Percentiles rank a stretch among this genome's conserved stretches.
phyloP scores from a whole-genome alignment of 2,888 invertebrate species.

The Eupithecia abbreviata region DNA sequence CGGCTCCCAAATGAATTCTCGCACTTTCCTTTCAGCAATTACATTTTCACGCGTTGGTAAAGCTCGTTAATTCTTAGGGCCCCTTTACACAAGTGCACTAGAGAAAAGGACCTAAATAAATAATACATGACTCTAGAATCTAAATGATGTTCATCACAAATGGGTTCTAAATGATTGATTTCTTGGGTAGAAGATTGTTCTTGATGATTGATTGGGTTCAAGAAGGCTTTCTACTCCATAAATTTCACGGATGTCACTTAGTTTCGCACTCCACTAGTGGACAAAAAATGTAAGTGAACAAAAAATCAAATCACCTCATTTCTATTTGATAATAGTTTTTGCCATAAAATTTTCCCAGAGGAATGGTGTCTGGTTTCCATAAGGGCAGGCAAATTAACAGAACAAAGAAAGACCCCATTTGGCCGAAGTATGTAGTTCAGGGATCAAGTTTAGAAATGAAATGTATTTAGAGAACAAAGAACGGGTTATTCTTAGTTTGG shows the following conservation, averaged over 20 bases:
- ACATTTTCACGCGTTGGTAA: neutral
- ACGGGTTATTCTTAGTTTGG: neutral
- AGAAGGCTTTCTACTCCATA: too few relatives aligned
- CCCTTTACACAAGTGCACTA: neutral
- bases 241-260: too few relatives aligned
- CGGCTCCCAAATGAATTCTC: neutral
- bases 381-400: neutral
- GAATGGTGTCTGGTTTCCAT: neutral
- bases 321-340: too few relatives aligned
- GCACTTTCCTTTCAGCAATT: neutral
- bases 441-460: neutral
- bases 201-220: too few relatives aligned
- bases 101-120: neutral
- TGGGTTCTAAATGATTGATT: too few relatives aligned
- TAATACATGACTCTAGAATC: too few relatives aligned
- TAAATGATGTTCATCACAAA: too few relatives aligned
- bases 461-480: neutral
- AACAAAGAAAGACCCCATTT: neutral
- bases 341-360: neutral
- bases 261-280: too few relatives aligned
- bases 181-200: too few relatives aligned
- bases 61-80: slow-evolving; percentile 2
- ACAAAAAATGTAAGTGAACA: too few relatives aligned
- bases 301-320: too few relatives aligned
- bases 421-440: neutral